A percentile compares a stretch with the other conserved stretches of the same genome.
These are phyloP conservation scores for Lacerta agilis DNA, from an alignment of 2,797 vertebrate species.

Conservation along the genomic window DNA sequence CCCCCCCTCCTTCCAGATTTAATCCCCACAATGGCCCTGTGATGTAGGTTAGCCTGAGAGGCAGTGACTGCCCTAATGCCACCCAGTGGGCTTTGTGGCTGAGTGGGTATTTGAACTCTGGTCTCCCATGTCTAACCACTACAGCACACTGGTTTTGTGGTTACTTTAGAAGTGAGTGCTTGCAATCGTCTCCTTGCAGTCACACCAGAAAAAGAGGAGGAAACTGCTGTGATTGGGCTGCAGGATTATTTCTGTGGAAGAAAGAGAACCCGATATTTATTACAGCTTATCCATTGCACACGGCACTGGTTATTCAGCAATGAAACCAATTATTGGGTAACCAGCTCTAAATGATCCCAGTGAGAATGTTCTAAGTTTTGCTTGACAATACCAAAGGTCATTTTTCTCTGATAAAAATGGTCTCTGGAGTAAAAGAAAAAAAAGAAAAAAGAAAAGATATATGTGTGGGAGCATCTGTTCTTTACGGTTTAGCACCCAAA, in stretches of 20 bases:
- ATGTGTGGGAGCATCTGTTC: constrained; percentile 8
- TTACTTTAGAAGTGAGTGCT: no score
- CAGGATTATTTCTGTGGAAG: not conserved
- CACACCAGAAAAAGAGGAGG: not conserved
- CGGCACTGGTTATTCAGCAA: not conserved
- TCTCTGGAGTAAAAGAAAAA: not conserved
- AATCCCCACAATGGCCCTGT: no score
- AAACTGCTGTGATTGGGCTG: not conserved
- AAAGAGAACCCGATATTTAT: not conserved
- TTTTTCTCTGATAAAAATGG: not conserved
- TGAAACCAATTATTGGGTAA: not conserved
- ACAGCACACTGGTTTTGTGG: no score
- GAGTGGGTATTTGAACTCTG: no score
- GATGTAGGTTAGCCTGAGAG: no score
- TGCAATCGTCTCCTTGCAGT: no score
- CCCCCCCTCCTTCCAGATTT: no score
- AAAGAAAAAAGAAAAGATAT: not conserved
- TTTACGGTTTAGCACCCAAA: constrained; percentile 19
- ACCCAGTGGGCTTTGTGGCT: no score
- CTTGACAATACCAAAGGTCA: not conserved
- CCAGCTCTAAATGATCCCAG: not conserved
- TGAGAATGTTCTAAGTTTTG: not conserved
- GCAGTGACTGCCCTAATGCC: no score
- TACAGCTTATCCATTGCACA: not conserved
- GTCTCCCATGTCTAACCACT: no score